phyloP scores from a whole-genome alignment of 2,113 vertebrate genomes.

The Chrysemys picta region DNA sequence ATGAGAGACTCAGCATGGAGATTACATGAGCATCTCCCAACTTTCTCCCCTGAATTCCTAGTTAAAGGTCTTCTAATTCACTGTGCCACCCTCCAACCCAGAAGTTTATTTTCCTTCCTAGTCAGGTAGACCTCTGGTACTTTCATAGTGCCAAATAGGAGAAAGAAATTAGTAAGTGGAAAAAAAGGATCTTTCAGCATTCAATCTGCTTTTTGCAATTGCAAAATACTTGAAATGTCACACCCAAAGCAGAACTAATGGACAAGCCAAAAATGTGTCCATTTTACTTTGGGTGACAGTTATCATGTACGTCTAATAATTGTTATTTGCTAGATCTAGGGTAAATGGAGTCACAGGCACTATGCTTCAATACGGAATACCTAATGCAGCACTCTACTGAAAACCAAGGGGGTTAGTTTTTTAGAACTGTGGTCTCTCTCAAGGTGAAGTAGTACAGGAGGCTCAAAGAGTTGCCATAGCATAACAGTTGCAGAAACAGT shows the following conservation, averaged over 20 bases:
- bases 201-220: neutral
- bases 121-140: neutral
- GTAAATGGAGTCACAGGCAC: neutral
- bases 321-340: neutral
- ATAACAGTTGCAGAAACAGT: neutral
- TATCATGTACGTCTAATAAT: neutral
- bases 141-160: neutral
- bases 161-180: neutral
- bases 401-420: neutral
- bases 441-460: neutral
- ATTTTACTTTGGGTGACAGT: neutral
- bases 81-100: neutral
- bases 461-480: neutral
- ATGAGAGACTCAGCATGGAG: neutral
- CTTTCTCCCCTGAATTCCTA: neutral
- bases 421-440: neutral
- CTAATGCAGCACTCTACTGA: neutral
- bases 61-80: neutral
- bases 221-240: neutral
- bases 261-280: neutral
- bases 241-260: neutral
- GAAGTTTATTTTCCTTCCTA: neutral
- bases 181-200: neutral
- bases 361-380: neutral
- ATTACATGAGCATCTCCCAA: neutral